phyloP scores from a whole-genome alignment of 2,888 invertebrate species.

The Protophormia terraenovae region DNA sequence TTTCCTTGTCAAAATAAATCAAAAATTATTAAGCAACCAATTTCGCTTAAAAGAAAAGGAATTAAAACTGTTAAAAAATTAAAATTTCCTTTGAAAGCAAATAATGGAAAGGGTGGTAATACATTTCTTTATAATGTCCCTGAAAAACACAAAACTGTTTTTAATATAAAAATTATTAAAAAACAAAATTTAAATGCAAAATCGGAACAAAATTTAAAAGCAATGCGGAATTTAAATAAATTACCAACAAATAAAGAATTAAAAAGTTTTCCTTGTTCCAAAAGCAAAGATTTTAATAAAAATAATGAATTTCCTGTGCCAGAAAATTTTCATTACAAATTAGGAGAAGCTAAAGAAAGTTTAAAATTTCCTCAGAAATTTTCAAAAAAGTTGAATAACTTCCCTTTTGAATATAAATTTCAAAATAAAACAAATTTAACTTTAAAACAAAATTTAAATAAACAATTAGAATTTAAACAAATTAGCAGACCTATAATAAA shows the following conservation, averaged over 20 bases:
- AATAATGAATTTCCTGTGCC: background rate
- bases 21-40: background rate
- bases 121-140: background rate
- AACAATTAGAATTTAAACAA: background rate
- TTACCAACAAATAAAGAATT: background rate
- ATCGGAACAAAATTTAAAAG: background rate
- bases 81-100: background rate
- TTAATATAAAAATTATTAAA: background rate
- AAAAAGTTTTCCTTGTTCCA: background rate
- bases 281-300: background rate
- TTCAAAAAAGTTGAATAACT: background rate
- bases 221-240: background rate
- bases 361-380: slow-evolving; percentile 27
- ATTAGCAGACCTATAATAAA: background rate
- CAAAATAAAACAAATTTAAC: background rate
- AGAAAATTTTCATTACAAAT: background rate
- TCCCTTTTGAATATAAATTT: background rate
- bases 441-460: background rate
- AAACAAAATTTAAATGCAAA: background rate
- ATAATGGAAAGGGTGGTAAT: background rate
- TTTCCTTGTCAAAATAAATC: slow-evolving; percentile 22
- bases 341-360: background rate
- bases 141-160: background rate
- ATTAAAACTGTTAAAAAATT: background rate
- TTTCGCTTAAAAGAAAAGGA: background rate